Evolutionary conservation across 2,888 invertebrate species (phyloP), one percentile per base, ranked within the genome.

Genomic region (Dermolepida albohirtum): DNA sequence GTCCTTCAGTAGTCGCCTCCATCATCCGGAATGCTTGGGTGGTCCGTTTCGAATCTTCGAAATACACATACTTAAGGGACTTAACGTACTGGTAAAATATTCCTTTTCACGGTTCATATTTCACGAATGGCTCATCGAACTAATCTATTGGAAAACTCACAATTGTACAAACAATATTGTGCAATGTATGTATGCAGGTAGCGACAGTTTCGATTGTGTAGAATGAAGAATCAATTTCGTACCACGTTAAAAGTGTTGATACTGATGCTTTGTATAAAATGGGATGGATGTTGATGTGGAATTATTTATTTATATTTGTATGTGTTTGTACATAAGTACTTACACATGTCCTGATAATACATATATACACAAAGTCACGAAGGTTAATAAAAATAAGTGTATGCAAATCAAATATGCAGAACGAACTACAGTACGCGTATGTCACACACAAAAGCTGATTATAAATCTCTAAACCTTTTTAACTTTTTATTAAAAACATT

Each of bases 51-150:
- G 39, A 63, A 67, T 27, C 44, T 22, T 40, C 41, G 10, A 27
- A 66, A 66, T 57, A 57, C 44, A 50, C 57, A 57, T 49, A 66
- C 57, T 64, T 64, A 41, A 51, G 17, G 12, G 51, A 17, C 50
- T 51, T 64, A n/a, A 64, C 29, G n/a, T 34, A 11, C 34, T 11
- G 29, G 12, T 27, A 12, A 29, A 49, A 49, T 49, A 49, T 49
- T 49, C 16, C 49, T 34, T 14, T n/a, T 34, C 7, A 29, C 51
- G 7, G 12, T 14, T 5, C 5, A 34, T 34, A 8, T 6, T 1
- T 34, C 12, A n/a, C 29, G 27, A 12, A 52, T 27, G 10, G 17
- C n/a, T 41, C 55, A 17, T 55, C 17, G 41, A 11, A 41, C 17
- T 22, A 43, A 43, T 43, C 12, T 57, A 14, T 8, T 22, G 22